Percentiles rank a stretch among this genome's conserved stretches.
Evolutionary conservation across 2,888 invertebrate genomes (phyloP).

Genomic region (Agonopterix arenella): DNA sequence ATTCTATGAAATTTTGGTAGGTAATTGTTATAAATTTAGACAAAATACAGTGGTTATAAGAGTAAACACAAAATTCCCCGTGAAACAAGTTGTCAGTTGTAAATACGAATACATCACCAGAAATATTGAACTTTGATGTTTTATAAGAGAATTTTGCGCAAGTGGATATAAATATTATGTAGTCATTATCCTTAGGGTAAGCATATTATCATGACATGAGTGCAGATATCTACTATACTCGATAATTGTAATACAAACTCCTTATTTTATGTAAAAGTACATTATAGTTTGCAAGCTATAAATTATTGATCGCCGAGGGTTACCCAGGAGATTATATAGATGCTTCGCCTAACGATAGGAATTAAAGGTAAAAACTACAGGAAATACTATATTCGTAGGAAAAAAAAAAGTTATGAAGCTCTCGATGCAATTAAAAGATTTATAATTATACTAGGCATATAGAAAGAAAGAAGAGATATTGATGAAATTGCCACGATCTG

Average conservation of each 20-base stretch:
- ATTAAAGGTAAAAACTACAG: too few species aligned
- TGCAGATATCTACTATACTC: conserved; percentile 59
- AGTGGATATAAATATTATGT: conserved; percentile 28
- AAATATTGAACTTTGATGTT: not conserved
- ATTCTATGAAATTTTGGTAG: conserved; percentile 55
- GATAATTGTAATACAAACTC: conserved; percentile 61
- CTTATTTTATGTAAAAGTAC: conserved; percentile 32
- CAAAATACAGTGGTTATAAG: conserved; percentile 51
- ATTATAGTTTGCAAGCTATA: conserved; percentile 49
- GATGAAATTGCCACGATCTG: too few species aligned
- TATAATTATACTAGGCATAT: too few species aligned
- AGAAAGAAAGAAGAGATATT: too few species aligned
- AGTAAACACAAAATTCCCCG: conserved; percentile 50
- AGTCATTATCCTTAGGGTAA: conserved; percentile 42
- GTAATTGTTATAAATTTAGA: conserved; percentile 56
- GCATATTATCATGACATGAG: conserved; percentile 48
- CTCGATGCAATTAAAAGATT: too few species aligned
- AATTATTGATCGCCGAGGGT: conserved; percentile 26
- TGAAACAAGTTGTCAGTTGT: conserved; percentile 5
- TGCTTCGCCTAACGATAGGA: not conserved
- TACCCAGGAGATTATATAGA: conserved; percentile 28
- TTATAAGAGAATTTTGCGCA: conserved; percentile 38
- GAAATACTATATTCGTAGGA: too few species aligned
- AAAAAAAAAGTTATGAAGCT: too few species aligned
- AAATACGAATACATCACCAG: not conserved